A percentile compares a stretch with the other conserved stretches of the same genome.
phyloP scores from a whole-genome alignment of 2,888 invertebrate genomes.

The Magallana nippona region DNA sequence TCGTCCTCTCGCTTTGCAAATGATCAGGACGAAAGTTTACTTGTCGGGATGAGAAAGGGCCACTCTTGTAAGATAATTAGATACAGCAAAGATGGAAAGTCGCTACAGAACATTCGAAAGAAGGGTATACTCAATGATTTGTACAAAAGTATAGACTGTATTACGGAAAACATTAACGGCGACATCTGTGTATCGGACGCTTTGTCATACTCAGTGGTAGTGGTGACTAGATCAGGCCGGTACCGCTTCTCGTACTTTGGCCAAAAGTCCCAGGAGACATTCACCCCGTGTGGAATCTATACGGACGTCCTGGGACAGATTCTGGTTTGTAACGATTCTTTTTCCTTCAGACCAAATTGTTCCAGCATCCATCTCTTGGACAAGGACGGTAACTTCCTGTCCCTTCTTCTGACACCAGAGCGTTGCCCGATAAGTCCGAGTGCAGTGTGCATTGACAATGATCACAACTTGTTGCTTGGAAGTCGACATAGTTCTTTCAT shows the following conservation, averaged over 20 bases:
- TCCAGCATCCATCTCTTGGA: not conserved
- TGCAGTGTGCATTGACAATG: not conserved
- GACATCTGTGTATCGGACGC: not conserved
- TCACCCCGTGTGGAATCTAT: not conserved
- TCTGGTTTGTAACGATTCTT: not conserved
- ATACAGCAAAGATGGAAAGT: not conserved
- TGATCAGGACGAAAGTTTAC: not conserved
- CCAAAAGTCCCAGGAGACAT: not conserved
- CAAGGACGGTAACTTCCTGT: not conserved
- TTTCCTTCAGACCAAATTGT: not conserved
- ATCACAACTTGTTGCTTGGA: not conserved
- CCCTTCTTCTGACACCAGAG: not conserved
- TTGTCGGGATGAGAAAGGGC: not conserved
- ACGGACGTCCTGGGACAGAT: slow-evolving; percentile 1
- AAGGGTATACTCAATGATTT: not conserved
- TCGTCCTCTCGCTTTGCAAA: not conserved
- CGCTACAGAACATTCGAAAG: not conserved
- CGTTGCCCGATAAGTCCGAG: not conserved
- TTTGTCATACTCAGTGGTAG: not conserved
- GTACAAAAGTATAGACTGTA: not conserved
- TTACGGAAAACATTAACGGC: not conserved
- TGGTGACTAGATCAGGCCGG: not conserved
- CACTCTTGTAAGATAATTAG: not conserved
- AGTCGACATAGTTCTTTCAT: not conserved
- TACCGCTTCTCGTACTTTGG: not conserved